Conservation (phyloP, 37 sponge, comb jelly and placozoan species). For the Amphimedon queenslandica region DNA sequence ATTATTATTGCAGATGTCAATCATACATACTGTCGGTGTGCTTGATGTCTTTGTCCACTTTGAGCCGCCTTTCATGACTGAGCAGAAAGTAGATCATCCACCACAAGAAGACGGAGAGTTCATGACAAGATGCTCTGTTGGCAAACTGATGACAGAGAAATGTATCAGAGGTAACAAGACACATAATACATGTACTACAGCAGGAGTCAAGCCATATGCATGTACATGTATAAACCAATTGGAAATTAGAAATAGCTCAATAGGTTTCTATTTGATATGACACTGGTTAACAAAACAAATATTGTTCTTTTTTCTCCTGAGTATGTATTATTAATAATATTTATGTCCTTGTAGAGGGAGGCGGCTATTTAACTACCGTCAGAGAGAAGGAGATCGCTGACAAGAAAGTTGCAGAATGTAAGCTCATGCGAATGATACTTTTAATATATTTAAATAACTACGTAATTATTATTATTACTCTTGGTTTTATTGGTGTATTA, state of each 20-base stretch:
- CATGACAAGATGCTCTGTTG: slow-evolving; percentile 32
- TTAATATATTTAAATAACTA: neutral
- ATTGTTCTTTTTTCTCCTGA: no score
- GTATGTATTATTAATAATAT: neutral
- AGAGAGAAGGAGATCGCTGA: slow-evolving; percentile 37
- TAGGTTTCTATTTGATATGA: no score
- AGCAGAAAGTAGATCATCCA: slow-evolving; percentile 40
- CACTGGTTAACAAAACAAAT: no score
- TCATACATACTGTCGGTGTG: slow-evolving; percentile 48
- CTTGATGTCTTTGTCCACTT: slow-evolving; percentile 39
- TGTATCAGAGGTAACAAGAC: slow-evolving; percentile 56
- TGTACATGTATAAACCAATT: no score
- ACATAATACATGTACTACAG: no score
- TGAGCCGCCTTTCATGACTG: slow-evolving; percentile 47
- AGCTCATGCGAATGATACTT: neutral
- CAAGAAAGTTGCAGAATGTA: slow-evolving; percentile 45
- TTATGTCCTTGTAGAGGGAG: slow-evolving; percentile 44
- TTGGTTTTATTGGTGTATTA: neutral
- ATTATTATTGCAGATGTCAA: slow-evolving; percentile 25
- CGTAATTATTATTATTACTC: neutral
- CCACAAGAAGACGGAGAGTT: slow-evolving; percentile 35
- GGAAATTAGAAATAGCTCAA: no score
- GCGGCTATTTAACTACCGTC: slow-evolving; percentile 73
- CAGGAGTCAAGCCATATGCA: no score
- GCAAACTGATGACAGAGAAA: slow-evolving; percentile 30